A percentile compares a stretch with the other conserved stretches of the same genome.
phyloP scores from a whole-genome alignment of 1,140 invertebrate genomes.

The Meloidogyne hapla region DNA sequence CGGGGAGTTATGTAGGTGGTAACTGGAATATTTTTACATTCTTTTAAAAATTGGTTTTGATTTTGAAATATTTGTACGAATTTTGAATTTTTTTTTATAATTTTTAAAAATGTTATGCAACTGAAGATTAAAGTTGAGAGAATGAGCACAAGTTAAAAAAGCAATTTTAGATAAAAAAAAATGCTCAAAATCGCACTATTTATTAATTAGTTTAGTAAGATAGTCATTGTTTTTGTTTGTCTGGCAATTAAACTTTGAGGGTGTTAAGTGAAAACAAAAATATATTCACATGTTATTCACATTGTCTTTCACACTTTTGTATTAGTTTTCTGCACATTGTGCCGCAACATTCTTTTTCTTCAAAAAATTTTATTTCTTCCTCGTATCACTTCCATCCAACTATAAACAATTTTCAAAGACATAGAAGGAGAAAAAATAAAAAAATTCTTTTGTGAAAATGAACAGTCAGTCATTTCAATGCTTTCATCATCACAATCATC shows the following conservation, averaged over 20 bases:
- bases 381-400: not conserved
- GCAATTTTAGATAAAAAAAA: not conserved
- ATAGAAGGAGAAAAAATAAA: no score
- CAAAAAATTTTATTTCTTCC: not conserved
- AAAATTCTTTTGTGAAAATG: no score
- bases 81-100: no score
- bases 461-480: not conserved
- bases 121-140: not conserved
- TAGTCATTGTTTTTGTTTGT: constrained; percentile 2
- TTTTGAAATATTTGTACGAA: not conserved
- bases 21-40: not conserved
- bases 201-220: not conserved
- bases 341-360: not conserved
- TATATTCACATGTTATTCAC: not conserved
- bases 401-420: not conserved
- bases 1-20: not conserved
- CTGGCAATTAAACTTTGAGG: not conserved
- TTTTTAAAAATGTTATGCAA: not conserved
- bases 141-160: not conserved
- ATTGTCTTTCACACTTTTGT: not conserved
- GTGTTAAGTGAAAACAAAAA: not conserved
- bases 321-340: not conserved
- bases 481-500: not conserved
- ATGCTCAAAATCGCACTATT: constrained; percentile 6
- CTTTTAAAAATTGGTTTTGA: not conserved